Conservation (phyloP, 2,797 vertebrate species). For the Hemibagrus guttatus region DNA sequence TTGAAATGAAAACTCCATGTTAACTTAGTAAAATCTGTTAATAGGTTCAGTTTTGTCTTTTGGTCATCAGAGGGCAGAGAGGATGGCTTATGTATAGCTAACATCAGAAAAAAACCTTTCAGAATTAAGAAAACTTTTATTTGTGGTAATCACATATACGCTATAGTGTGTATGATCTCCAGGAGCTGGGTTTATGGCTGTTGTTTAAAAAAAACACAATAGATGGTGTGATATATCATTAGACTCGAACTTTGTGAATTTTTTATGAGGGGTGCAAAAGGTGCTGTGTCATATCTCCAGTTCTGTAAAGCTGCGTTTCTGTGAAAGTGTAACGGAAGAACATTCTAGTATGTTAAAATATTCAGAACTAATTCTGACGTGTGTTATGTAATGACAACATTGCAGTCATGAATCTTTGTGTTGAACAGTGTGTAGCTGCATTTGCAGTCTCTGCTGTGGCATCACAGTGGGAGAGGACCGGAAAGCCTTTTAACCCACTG, state of each 20-base stretch:
- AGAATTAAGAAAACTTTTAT: neutral
- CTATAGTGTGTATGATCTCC: neutral
- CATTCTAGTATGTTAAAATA: conserved; percentile 2
- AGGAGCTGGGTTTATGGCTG: neutral
- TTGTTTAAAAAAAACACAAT: neutral
- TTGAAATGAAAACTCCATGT: neutral
- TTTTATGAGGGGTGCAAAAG: conserved; percentile 27
- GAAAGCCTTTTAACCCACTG: conserved; percentile 96
- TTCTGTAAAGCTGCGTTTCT: too few species aligned
- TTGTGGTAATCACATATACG: neutral
- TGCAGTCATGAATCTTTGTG: conserved; percentile 11
- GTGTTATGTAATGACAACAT: conserved; percentile 8
- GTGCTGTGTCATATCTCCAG: neutral
- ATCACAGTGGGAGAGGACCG: conserved; percentile 97
- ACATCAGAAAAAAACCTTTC: neutral
- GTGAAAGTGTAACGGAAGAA: neutral
- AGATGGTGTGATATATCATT: conserved; percentile 24
- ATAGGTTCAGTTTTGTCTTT: neutral
- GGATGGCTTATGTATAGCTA: neutral
- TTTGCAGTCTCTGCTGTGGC: conserved; percentile 98
- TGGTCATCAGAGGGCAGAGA: neutral
- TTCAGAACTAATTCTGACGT: conserved; percentile 20
- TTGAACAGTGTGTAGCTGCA: conserved; percentile 88
- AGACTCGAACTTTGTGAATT: conserved; percentile 5
- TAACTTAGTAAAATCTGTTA: neutral